phyloP scores from a whole-genome alignment of 2,113 vertebrate genomes.

The Sporophila hypoxantha region DNA sequence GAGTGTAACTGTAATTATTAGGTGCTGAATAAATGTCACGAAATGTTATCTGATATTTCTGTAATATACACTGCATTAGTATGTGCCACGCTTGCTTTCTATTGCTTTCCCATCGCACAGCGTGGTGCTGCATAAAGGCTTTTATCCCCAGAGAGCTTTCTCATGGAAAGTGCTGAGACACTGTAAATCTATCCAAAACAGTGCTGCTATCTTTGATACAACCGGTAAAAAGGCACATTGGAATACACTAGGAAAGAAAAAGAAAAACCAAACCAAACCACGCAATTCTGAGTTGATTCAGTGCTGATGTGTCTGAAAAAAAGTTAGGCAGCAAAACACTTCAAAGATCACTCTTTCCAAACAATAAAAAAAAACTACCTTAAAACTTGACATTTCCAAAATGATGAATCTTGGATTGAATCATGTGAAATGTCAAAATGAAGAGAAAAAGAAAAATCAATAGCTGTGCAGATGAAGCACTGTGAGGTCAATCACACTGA shows the following conservation, averaged over 20 bases:
- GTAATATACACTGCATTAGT: not conserved
- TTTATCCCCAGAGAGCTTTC: constrained; percentile 21
- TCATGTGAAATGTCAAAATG: constrained; percentile 72
- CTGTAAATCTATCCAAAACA: constrained; percentile 29
- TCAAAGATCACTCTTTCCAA: constrained; percentile 57
- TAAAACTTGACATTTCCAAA: constrained; percentile 71
- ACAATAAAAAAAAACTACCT: constrained; percentile 47
- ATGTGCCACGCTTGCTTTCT: not conserved
- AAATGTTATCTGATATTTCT: not conserved
- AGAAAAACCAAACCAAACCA: not conserved
- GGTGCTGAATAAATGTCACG: not conserved
- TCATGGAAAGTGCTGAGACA: constrained; percentile 10
- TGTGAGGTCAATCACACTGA: constrained; percentile 54
- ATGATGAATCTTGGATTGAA: constrained; percentile 70
- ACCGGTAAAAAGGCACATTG: constrained; percentile 24
- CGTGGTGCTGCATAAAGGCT: constrained; percentile 5
- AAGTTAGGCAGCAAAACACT: constrained; percentile 59
- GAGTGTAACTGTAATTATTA: not conserved
- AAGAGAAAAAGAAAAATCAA: constrained; percentile 68
- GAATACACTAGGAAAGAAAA: constrained; percentile 26
- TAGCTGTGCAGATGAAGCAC: constrained; percentile 64
- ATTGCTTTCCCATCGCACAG: not conserved
- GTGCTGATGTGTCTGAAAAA: constrained; percentile 30
- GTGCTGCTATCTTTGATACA: constrained; percentile 47
- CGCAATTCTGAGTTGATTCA: constrained; percentile 36